phyloP scores from a whole-genome alignment of 2,113 vertebrate genomes.

The Pelvicachromis taeniatus region DNA sequence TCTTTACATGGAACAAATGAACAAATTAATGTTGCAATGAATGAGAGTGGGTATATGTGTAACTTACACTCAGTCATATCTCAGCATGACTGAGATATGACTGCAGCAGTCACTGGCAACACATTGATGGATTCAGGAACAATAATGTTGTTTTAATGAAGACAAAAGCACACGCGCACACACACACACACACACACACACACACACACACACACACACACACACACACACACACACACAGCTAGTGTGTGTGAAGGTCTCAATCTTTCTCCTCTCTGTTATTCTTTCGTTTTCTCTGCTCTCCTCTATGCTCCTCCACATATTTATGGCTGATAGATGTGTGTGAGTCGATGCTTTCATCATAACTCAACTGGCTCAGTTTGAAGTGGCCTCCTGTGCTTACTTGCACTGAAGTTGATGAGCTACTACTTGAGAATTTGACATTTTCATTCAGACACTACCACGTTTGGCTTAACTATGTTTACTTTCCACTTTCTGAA shows the following conservation, averaged over 20 bases:
- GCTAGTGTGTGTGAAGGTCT: constrained; percentile 21
- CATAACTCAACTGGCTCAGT: constrained; percentile 1
- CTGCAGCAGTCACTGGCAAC: constrained; percentile 34
- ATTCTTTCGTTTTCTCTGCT: not conserved
- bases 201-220: too few species aligned
- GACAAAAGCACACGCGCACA: not conserved
- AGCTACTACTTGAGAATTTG: constrained; percentile 47
- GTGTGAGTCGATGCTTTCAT: constrained; percentile 46
- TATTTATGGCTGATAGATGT: constrained; percentile 58
- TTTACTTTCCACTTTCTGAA: constrained; percentile 18
- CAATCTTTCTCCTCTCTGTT: not conserved
- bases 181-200: not conserved
- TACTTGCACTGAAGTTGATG: constrained; percentile 43
- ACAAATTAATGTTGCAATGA: constrained; percentile 20
- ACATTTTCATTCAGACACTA: constrained; percentile 43
- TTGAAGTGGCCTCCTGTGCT: constrained; percentile 32
- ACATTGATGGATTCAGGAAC: constrained; percentile 26
- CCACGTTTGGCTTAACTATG: constrained; percentile 8
- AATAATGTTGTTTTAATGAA: constrained; percentile 40
- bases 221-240: not conserved
- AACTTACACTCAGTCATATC: constrained; percentile 13
- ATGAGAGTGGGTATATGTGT: not conserved
- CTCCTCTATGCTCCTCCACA: constrained; percentile 20
- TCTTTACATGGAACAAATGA: not conserved
- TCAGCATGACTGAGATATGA: too few species aligned